Base-by-base conservation (phyloP, 2,113 vertebrate species). In the Cynoglossus semilaevis region DNA sequence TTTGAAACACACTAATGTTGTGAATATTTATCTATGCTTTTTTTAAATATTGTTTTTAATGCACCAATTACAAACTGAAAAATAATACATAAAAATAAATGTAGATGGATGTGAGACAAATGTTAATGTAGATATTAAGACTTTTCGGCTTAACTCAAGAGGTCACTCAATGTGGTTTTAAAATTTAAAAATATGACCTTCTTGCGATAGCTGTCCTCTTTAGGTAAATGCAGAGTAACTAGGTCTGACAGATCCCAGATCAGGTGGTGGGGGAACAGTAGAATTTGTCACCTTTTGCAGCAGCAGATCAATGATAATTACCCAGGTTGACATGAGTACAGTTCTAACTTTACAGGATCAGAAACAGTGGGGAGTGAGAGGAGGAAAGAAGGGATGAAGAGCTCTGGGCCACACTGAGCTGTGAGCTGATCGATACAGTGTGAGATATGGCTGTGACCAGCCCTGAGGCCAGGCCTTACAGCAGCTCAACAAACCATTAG, bases 271-370 rank as follows among this genome's bases (percentile, higher is more conserved):
- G 59, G 88, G 77, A 89, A 89, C 89, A 88, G 90, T 81, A 82
- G 91, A 90, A 94, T 94, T 91, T 93, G 92, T 94, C 93, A 94
- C 90, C 80, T 75, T 72, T 85, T 82, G 87, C 88, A 85, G 89
- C 89, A 85, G 90, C 92, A 91, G 93, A 95, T 96, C 94, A 94
- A 95, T 95, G 94, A 93, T 94, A 93, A 95, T 94, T 95, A 95
- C 92, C 92, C 82, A 72, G 84, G 89, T 29, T 94, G 94, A 95
- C 94, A 95, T 62, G 93, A 94, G 93, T 93, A 92, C 93, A 93
- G 92, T 94, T 94, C 94, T 94, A 94, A 94, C 92, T 94, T 94
- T 95, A 95, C 92, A 93, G 93, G 93, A 92, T 92, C 92, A 93
- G 87, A 88, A 92, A 93, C 90, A 91, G 89, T 88, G 89, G 89